A percentile compares a stretch with the other conserved stretches of the same genome.
Evolutionary conservation across 2,888 invertebrate genomes (phyloP).

Genomic region (Gasteruption jaculator): DNA sequence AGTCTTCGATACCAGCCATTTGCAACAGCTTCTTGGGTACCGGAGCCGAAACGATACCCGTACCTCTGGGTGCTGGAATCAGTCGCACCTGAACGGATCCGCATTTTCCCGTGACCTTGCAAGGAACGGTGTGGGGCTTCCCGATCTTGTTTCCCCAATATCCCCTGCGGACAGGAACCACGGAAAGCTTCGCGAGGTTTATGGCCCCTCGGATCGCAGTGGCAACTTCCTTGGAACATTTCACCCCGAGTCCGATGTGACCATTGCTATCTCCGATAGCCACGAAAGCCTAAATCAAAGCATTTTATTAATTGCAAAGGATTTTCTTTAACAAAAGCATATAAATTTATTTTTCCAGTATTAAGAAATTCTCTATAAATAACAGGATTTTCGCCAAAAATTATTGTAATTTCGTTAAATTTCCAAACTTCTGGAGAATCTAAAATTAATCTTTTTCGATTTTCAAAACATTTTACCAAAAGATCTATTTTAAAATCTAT

Average conservation of each 20-base stretch:
- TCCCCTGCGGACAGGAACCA: conserved; percentile 96
- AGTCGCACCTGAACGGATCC: conserved; percentile 97
- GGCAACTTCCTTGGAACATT: conserved; percentile 99
- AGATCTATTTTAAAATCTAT: too few species aligned
- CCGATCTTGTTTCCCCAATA: conserved; percentile 99
- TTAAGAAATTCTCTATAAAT: background rate
- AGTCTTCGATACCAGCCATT: conserved; percentile 99
- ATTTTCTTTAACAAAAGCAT: background rate
- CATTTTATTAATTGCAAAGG: too few species aligned
- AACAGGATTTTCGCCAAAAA: too few species aligned
- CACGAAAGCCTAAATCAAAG: conserved; percentile 72
- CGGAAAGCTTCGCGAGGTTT: conserved; percentile 95
- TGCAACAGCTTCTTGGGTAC: conserved; percentile 97
- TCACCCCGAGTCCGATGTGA: conserved; percentile 97
- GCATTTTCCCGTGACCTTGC: conserved; percentile 99
- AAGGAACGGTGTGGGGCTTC: conserved; percentile 98
- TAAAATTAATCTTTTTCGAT: too few species aligned
- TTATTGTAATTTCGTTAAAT: too few species aligned
- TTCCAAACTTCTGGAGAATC: too few species aligned
- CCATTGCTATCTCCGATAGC: conserved; percentile 99
- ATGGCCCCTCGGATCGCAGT: conserved; percentile 99
- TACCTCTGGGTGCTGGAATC: conserved; percentile 99
- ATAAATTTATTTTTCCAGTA: background rate
- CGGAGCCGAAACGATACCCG: conserved; percentile 98
- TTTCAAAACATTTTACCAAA: too few species aligned